Evolutionary conservation across 1,140 invertebrate genomes (phyloP).

Genomic region (Drosophila carrolli): DNA sequence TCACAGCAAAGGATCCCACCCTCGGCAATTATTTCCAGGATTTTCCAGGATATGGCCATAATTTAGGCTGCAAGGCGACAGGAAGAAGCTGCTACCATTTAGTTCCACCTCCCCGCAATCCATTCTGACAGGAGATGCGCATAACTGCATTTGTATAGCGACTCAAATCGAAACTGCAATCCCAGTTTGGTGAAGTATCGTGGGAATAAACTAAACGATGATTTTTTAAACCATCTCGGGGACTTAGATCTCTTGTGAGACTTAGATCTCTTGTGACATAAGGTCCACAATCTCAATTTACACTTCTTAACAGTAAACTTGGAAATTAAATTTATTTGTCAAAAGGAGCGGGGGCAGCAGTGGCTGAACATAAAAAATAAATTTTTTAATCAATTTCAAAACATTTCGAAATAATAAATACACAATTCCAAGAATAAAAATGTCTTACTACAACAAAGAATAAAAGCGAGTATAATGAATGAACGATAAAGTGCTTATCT

Average conservation of each 20-base stretch:
- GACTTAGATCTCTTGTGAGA: constrained; percentile 1
- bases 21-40: constrained; percentile 67
- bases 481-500: constrained; percentile 3
- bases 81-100: constrained; percentile 78
- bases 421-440: no score
- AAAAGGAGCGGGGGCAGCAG: no score
- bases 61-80: constrained; percentile 61
- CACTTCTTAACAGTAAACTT: no score
- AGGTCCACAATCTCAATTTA: no score
- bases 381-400: no score
- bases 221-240: constrained; percentile 21
- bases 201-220: constrained; percentile 27
- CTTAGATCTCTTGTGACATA: not conserved
- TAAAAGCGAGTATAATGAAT: no score
- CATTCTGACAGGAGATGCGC: constrained; percentile 66
- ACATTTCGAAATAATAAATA: no score
- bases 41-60: constrained; percentile 64
- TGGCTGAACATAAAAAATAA: no score
- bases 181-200: not conserved
- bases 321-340: no score
- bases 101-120: constrained; percentile 51
- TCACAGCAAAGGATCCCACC: constrained; percentile 45
- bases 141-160: constrained; percentile 71
- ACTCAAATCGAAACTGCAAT: constrained; percentile 2
- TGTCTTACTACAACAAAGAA: no score